Evolutionary conservation across 2,113 vertebrate genomes (phyloP), one percentile per base, ranked within the genome.

Genomic region (Psittacula cyanocephala): DNA sequence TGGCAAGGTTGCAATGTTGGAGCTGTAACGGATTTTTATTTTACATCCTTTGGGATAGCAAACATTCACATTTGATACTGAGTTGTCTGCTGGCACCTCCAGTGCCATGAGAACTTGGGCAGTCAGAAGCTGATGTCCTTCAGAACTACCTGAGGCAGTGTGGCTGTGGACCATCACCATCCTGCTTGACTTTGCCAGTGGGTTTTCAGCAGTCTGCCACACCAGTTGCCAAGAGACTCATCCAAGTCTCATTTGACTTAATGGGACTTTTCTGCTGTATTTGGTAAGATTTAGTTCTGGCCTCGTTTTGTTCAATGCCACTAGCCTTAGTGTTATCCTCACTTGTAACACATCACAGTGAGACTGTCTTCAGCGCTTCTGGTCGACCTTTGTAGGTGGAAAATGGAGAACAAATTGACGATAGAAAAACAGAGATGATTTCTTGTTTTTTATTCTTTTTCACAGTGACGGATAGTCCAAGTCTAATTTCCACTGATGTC

Each of bases 191-290:
- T 71, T 77, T 95, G 83, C 89, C 93, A 87, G 77, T 44, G 86
- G 83, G 23, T 92, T 96, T 92, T 86, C 88, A 43, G 77, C 86
- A 14, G 62, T 92, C 81, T 95, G 83, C 70, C 83, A 76, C 69
- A 50, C 53, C n/a, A 46, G 71, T 76, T 94, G 91, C 88, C 95
- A 96, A 81, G 43, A 79, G 83, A 52, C 59, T 0, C 67, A 85
- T 95, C 85, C 91, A 97, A 96, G 70, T 69, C 79, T 76, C 53
- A 19, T 96, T 85, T 89, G 59, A 87, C 85, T 74, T 74, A 96
- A 92, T 85, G 88, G 74, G 88, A 64, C 43, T 78, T 94, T 95
- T 94, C 80, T 81, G 44, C 62, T 82, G 77, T 15, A 0, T 79
- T 95, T 92, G 70, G 65, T 89, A 76, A 74, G 77, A 43, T 94